phyloP scores from a whole-genome alignment of 1,140 invertebrate genomes.

The Plectus sambesii region DNA sequence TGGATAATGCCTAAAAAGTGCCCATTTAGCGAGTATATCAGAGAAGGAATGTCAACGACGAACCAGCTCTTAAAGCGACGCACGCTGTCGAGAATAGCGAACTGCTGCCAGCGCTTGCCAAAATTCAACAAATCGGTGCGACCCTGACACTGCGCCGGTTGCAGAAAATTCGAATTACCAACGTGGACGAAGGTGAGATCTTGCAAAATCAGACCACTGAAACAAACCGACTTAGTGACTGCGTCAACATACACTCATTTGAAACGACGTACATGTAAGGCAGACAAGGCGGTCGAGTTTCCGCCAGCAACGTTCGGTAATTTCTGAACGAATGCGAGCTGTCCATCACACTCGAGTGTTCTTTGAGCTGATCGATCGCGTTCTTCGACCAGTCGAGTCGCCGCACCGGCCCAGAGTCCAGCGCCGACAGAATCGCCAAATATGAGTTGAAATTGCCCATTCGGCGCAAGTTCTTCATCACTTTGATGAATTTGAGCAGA shows the following conservation, averaged over 20 bases:
- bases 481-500: slow-evolving; percentile 91
- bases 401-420: slow-evolving; percentile 88
- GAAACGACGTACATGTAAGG: slow-evolving; percentile 70
- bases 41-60: slow-evolving; percentile 2
- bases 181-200: slow-evolving; percentile 97
- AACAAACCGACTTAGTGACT: slow-evolving; percentile 29
- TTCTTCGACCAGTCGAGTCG: slow-evolving; percentile 82
- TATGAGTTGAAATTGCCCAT: slow-evolving; percentile 98
- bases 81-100: slow-evolving; percentile 93
- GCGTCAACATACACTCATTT: slow-evolving; percentile 2
- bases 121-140: slow-evolving; percentile 67
- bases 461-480: slow-evolving; percentile 85
- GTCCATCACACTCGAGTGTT: slow-evolving; percentile 88
- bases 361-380: slow-evolving; percentile 68
- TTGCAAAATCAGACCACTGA: slow-evolving; percentile 88
- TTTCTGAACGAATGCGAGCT: slow-evolving; percentile 86
- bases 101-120: slow-evolving; percentile 94
- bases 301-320: slow-evolving; percentile 79
- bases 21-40: background rate
- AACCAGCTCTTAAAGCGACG: slow-evolving; percentile 57
- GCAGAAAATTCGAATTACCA: slow-evolving; percentile 77
- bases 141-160: slow-evolving; percentile 55
- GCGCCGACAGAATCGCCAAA: slow-evolving; percentile 80
- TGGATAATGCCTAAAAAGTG: slow-evolving; percentile 50
- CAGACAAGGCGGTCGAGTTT: slow-evolving; percentile 90